Evolutionary conservation across 2,113 vertebrate species (phyloP), one percentile per base, ranked within the genome.

Genomic region (Fukomys damarensis): DNA sequence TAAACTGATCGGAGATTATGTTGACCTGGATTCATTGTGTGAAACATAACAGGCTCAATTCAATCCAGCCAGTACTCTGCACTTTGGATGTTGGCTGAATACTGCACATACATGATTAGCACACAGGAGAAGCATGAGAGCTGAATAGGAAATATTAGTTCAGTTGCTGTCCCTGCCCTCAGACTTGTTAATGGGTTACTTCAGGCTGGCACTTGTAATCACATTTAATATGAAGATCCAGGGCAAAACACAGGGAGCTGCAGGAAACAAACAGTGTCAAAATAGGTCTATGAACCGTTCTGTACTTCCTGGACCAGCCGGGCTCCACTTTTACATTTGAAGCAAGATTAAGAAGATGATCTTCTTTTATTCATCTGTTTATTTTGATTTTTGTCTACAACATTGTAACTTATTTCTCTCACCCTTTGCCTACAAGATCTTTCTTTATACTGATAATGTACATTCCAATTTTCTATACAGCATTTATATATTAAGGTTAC

Each of bases 181-280:
- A 2, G 22, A 3, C 1, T 0, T 80, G 26, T 65, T 22, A 70
- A 24, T 65, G 41, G 52, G 54, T 24, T 77, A 7, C 41, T 1
- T 0, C 14, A 19, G 30, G 3, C 22, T n/a, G 19, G 7, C 2
- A 80, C 3, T 12, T n/a, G 20, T 12, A 38, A 52, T 2, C 46
- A 2, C 5, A 22, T 54, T 4, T 79, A 41, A 43, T 86, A 59
- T 30, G 35, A 89, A 91, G 80, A 74, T 46, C 14, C 66, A 28
- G 1, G 7, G 0, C 24, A n/a, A 30, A 65, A 79, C 2, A n/a
- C 12, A 56, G 22, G 52, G 41, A 54, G 1, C 22, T 72, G 56
- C 3, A 7, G 26, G 24, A 7, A 79, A 28, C 65, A 14, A 7
- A 26, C 11, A 59, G 24, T 17, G 26, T 2, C 61, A 28, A 3